phyloP scores from a whole-genome alignment of 2,113 vertebrate species.

The Cranoglanis bouderius region DNA sequence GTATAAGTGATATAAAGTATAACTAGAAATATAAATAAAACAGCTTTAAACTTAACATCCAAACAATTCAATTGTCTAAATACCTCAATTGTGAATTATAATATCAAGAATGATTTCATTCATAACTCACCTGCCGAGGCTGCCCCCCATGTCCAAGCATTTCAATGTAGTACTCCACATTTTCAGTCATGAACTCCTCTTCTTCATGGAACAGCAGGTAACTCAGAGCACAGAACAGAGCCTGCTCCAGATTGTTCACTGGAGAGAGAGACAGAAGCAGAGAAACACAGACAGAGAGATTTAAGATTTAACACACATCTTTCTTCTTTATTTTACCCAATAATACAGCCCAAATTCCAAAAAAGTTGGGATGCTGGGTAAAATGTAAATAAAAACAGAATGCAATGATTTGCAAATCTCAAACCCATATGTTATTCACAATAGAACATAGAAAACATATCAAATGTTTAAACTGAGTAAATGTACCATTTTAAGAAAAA shows the following conservation, averaged over 20 bases:
- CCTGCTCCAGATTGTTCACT: conserved; percentile 80
- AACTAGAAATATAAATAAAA: neutral
- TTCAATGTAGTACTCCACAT: conserved; percentile 80
- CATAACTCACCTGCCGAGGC: conserved; percentile 68
- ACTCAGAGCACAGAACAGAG: conserved; percentile 82
- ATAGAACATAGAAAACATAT: no score
- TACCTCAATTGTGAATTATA: neutral
- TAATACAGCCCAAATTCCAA: no score
- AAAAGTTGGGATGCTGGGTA: no score
- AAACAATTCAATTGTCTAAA: neutral
- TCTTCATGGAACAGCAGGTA: conserved; percentile 88
- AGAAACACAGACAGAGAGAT: neutral
- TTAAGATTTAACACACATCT: neutral
- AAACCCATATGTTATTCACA: no score
- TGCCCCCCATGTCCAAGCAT: conserved; percentile 68
- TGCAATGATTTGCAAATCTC: no score
- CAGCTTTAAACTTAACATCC: neutral
- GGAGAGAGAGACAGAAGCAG: conserved; percentile 7
- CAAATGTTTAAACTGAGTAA: no score
- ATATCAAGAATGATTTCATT: neutral
- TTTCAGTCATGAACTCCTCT: conserved; percentile 86
- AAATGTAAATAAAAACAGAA: no score
- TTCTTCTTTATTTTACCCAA: neutral
- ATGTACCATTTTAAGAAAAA: no score
- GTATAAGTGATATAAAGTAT: neutral